These are phyloP conservation scores for Ptychobarbus kaznakovi DNA, from an alignment of 2,797 vertebrate species.

Conservation along the genomic window DNA sequence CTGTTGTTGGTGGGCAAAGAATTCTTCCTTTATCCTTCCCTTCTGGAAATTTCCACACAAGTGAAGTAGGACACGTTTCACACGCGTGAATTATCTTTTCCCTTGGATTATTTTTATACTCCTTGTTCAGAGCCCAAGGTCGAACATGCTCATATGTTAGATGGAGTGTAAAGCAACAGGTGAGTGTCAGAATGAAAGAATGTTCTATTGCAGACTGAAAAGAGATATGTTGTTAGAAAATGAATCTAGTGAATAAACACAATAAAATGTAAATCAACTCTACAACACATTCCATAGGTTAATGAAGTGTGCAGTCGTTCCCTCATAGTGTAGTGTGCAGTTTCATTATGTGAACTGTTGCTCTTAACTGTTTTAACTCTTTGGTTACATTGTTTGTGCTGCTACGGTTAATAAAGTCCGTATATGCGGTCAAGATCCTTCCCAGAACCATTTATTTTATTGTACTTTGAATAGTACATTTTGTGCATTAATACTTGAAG, in stretches of 20 bases:
- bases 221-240: background rate
- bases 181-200: background rate
- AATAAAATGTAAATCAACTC: background rate
- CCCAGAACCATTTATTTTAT: background rate
- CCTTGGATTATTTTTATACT: background rate
- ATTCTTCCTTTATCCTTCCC: background rate
- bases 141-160: background rate
- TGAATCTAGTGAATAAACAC: background rate
- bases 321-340: background rate
- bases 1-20: background rate
- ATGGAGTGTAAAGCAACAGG: background rate
- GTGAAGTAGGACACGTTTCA: background rate
- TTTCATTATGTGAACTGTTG: background rate
- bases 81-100: background rate
- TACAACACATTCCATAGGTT: background rate
- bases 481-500: background rate
- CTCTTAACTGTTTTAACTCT: no score
- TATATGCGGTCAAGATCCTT: background rate
- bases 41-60: background rate
- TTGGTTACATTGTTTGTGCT: background rate
- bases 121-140: conserved; percentile 5
- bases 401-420: background rate
- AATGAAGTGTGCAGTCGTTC: background rate
- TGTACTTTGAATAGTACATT: background rate
- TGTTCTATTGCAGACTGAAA: background rate